phyloP scores from a whole-genome alignment of 2,797 vertebrate species.

The Sebastes kiyomatsui region DNA sequence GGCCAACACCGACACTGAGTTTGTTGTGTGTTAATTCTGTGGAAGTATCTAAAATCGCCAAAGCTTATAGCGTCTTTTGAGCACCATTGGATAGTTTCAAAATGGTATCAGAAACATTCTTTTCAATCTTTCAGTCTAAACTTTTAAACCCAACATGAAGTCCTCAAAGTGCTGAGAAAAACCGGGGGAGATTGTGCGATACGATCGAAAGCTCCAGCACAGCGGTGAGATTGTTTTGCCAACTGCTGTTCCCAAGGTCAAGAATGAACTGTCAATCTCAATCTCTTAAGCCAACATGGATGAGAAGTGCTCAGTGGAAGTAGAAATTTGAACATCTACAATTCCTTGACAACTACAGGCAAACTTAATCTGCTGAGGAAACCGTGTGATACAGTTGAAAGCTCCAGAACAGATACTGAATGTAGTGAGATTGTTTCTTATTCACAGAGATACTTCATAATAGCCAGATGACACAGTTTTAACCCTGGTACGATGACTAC shows the following conservation, averaged over 20 bases:
- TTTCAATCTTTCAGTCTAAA: background rate
- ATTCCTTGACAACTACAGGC: background rate
- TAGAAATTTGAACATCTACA: background rate
- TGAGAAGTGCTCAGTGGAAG: background rate
- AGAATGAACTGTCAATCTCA: background rate
- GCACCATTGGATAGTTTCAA: background rate
- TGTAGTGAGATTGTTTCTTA: background rate
- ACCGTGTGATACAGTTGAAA: background rate
- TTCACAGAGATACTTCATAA: background rate
- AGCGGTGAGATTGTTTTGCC: background rate
- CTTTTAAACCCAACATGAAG: background rate
- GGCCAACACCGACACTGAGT: background rate
- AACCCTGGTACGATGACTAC: fast-evolving
- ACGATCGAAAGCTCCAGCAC: background rate
- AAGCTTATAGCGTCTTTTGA: background rate
- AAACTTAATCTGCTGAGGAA: background rate
- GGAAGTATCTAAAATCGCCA: background rate
- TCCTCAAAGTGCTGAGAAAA: background rate
- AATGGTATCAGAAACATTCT: background rate
- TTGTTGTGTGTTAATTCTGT: background rate
- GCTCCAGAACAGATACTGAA: background rate
- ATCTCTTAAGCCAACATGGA: background rate
- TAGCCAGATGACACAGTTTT: background rate
- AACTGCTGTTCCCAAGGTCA: background rate
- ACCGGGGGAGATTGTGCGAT: background rate